Base-by-base conservation (phyloP, 2,888 invertebrate species). In the Protophormia terraenovae region DNA sequence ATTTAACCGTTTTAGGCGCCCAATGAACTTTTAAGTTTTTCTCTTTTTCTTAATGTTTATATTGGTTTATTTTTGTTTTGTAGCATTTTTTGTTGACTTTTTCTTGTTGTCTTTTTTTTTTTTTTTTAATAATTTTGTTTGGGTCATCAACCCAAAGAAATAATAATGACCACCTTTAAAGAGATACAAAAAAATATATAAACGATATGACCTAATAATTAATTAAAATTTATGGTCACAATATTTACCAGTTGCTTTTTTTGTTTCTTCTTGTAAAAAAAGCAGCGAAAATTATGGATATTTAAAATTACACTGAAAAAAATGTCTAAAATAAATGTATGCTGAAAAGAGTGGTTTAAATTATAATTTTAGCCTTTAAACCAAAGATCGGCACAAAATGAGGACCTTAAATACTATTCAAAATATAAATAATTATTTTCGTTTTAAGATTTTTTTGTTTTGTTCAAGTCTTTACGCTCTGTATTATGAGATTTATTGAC, bases 181-280 rank as follows among this genome's bases (percentile, higher is more conserved):
- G 3, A 55, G 10, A 24, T 38, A 16, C 12, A 55, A 55, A 5
- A 71, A 27, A 53, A 22, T 50, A 50, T 22, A 41, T 19, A 32
- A 35, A 29, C 29, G 19, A 55, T 60, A 82, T 85, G 82, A 83
- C 82, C 82, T 75, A 78, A 81, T 78, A 81, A 85, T 67, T 82
- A 82, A 78, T 82, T 71, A 64, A 64, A 69, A 79, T 85, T 55
- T 55, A 76, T 75, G 32, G 16, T 71, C 69, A 75, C 24, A 58
- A 69, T 64, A 75, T 78, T 50, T 66, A 69, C 55, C 77, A 47
- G 38, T n/a, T 38, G 29, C 16, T 12, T 22, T 62, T 12, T 14
- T 24, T n/a, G 7, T 19, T n/a, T n/a, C 41, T 45, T n/a, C 7
- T 29, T 58, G 55, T 22, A 19, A 67, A n/a, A n/a, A n/a, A n/a